phyloP scores from a whole-genome alignment of 1,140 invertebrate species.

The Anoplophora glabripennis region DNA sequence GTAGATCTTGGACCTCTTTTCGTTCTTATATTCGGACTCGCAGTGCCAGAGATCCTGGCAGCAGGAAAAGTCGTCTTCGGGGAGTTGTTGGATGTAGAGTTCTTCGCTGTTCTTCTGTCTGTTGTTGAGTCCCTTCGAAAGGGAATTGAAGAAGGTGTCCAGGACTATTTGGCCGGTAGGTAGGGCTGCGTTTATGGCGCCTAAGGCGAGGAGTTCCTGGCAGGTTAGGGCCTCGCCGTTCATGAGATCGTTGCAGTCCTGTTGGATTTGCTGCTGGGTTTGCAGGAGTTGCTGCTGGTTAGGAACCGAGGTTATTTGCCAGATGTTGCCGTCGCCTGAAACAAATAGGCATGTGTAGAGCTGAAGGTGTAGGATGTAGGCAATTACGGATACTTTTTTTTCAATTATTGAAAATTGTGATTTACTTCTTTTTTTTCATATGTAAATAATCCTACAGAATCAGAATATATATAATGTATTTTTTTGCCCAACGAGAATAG shows the following conservation, averaged over 20 bases:
- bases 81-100: slow-evolving; percentile 35
- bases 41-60: slow-evolving; percentile 67
- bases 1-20: slow-evolving; percentile 48
- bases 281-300: slow-evolving; percentile 41
- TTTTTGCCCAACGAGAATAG: too few relatives aligned
- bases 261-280: slow-evolving; percentile 40
- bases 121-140: slow-evolving; percentile 64
- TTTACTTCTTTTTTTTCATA: too few relatives aligned
- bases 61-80: slow-evolving; percentile 68
- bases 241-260: slow-evolving; percentile 54
- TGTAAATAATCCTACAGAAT: too few relatives aligned
- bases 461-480: too few relatives aligned
- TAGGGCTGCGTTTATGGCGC: slow-evolving; percentile 84
- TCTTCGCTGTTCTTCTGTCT: slow-evolving; percentile 40
- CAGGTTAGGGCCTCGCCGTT: slow-evolving; percentile 74
- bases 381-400: too few relatives aligned
- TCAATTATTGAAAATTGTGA: too few relatives aligned
- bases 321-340: slow-evolving; percentile 62
- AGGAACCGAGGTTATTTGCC: slow-evolving; percentile 53
- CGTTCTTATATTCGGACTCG: slow-evolving; percentile 54
- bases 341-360: neutral
- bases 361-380: too few relatives aligned
- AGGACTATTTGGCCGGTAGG: slow-evolving; percentile 83
- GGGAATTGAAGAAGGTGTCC: slow-evolving; percentile 75
- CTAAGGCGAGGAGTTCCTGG: slow-evolving; percentile 86